Evolutionary conservation across 2,113 vertebrate genomes (phyloP).

Genomic region (Onychostruthus taczanowskii): DNA sequence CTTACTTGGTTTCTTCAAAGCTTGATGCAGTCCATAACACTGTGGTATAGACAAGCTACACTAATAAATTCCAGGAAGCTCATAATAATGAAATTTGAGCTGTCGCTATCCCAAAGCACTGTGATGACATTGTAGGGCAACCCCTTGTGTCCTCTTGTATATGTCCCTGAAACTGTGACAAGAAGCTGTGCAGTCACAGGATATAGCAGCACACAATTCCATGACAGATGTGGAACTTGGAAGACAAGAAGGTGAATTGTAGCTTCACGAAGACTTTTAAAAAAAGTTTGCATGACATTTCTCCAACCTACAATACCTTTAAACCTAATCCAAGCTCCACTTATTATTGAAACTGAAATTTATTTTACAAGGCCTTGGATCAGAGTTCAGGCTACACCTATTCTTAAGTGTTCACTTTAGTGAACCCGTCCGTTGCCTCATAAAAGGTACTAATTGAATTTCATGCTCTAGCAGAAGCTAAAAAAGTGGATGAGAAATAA

Average conservation of each 20-base stretch:
- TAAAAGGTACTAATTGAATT: neutral
- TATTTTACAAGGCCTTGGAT: neutral
- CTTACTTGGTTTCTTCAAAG: neutral
- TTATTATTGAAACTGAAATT: neutral
- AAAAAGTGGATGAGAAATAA: neutral
- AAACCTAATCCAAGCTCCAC: neutral
- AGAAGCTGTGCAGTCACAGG: neutral
- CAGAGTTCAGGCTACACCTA: neutral
- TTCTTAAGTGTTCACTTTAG: neutral
- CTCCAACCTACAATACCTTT: neutral
- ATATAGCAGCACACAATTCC: neutral
- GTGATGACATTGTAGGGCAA: accelerated
- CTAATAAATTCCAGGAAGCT: neutral
- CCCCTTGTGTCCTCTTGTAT: neutral
- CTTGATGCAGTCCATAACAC: neutral
- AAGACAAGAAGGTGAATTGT: neutral
- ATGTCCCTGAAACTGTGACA: neutral
- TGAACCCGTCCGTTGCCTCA: neutral
- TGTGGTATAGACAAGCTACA: neutral
- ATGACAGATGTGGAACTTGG: neutral
- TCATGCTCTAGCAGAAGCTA: neutral
- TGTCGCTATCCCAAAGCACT: neutral
- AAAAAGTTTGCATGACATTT: neutral
- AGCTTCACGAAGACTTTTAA: neutral
- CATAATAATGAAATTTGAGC: neutral